phyloP scores from a whole-genome alignment of 2,797 vertebrate species.

The Mus spretus region DNA sequence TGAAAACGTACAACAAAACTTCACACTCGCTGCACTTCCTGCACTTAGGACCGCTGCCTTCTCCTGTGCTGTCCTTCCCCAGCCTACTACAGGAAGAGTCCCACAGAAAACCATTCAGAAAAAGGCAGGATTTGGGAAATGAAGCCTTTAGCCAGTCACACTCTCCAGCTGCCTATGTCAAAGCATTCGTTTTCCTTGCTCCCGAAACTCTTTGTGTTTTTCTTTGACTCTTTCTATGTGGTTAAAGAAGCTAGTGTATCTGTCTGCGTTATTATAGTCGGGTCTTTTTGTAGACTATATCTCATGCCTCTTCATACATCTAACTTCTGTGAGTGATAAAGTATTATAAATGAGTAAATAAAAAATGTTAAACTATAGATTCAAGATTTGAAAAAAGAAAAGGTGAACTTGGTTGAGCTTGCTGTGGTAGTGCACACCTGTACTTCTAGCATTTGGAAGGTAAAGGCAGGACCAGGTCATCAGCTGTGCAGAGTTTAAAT shows the following conservation, averaged over 20 bases:
- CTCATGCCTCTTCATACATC: background rate
- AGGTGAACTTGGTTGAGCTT: background rate
- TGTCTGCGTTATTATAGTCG: background rate
- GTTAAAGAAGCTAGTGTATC: background rate
- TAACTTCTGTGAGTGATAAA: background rate
- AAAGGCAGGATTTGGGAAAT: slow-evolving; percentile 45
- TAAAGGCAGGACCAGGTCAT: background rate
- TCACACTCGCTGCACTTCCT: background rate
- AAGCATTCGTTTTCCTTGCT: background rate
- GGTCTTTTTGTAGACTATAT: background rate
- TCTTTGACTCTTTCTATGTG: background rate
- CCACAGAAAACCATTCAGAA: background rate
- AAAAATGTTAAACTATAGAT: slow-evolving; percentile 7
- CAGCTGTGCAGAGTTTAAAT: background rate
- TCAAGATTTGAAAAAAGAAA: background rate
- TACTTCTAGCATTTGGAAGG: background rate
- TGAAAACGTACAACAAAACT: slow-evolving; percentile 15
- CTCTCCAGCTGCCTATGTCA: background rate
- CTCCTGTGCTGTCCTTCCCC: background rate
- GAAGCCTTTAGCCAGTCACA: background rate
- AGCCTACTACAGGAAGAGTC: background rate
- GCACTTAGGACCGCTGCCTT: background rate
- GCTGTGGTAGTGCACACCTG: background rate
- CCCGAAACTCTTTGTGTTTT: background rate
- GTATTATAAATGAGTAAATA: background rate